Evolutionary conservation across 2,797 vertebrate species (phyloP).

Genomic region (Sebastes kiyomatsui): DNA sequence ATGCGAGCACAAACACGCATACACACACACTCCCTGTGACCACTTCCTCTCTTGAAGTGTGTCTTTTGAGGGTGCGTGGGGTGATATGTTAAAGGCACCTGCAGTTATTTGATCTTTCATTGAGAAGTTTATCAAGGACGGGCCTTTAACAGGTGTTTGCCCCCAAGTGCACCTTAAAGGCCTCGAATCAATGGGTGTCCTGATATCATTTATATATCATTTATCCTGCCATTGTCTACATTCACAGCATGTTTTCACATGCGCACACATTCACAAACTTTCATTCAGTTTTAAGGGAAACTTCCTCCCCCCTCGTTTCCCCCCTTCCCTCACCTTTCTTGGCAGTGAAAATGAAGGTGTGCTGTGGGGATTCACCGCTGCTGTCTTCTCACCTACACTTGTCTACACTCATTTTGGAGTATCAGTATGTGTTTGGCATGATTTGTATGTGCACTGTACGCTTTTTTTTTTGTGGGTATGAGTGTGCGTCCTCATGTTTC

Average conservation of each 20-base stretch:
- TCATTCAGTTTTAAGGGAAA: slow-evolving; percentile 28
- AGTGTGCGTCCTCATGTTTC: slow-evolving; percentile 25
- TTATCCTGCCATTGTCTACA: slow-evolving; percentile 21
- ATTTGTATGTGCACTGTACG: slow-evolving; percentile 4
- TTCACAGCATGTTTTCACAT: slow-evolving; percentile 28
- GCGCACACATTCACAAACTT: slow-evolving; percentile 31
- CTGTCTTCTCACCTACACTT: slow-evolving; percentile 55
- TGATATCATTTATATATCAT: slow-evolving; percentile 33
- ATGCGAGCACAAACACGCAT: slow-evolving; percentile 18
- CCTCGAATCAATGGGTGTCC: not conserved
- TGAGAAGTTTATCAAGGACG: not conserved
- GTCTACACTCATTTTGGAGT: slow-evolving; percentile 47
- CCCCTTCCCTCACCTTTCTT: slow-evolving; percentile 42
- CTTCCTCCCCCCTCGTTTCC: slow-evolving; percentile 9
- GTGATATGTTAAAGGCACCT: not conserved
- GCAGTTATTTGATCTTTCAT: slow-evolving; percentile 22
- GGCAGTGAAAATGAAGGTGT: slow-evolving; percentile 54
- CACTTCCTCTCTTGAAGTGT: too few species aligned
- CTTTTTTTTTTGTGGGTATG: not conserved
- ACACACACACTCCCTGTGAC: not conserved
- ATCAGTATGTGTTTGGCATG: slow-evolving; percentile 34
- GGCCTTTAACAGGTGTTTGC: slow-evolving; percentile 58
- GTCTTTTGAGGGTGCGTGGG: too few species aligned
- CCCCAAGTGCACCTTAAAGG: slow-evolving; percentile 22
- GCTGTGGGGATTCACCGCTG: slow-evolving; percentile 52